Evolutionary conservation across 2,797 vertebrate species (phyloP).

Genomic region (Meda fulgida): DNA sequence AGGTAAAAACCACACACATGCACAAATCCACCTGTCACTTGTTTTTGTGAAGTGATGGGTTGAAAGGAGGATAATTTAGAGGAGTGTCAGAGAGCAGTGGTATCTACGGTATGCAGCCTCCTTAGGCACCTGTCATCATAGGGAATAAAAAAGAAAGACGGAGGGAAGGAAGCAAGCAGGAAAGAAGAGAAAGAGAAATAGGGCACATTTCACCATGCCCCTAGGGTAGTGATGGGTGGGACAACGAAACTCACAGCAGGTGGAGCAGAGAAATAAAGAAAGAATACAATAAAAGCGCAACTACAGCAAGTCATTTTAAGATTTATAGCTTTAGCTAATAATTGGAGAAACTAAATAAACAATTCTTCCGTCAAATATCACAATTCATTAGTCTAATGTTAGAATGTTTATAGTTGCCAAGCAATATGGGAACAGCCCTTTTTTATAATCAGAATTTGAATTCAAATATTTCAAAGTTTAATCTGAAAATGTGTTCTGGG

Average conservation of each 20-base stretch:
- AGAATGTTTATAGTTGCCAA: not conserved
- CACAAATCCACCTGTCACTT: conserved; percentile 46
- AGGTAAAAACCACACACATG: conserved; percentile 78
- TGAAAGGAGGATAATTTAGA: conserved; percentile 65
- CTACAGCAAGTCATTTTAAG: not conserved
- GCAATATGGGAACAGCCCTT: not conserved
- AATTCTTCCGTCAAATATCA: not conserved
- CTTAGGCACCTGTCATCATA: conserved; percentile 77
- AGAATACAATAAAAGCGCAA: not conserved
- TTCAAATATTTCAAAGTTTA: not conserved
- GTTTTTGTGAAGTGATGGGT: conserved; percentile 50
- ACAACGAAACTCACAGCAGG: conserved; percentile 61
- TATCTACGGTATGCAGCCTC: conserved; percentile 84
- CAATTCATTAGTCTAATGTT: not conserved
- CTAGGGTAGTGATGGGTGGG: conserved; percentile 60
- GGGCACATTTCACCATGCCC: conserved; percentile 53
- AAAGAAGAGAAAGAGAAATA: conserved; percentile 38
- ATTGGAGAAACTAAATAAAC: not conserved
- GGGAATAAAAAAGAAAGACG: conserved; percentile 48
- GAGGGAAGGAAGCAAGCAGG: conserved; percentile 21
- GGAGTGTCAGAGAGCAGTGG: conserved; percentile 73
- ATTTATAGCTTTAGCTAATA: not conserved
- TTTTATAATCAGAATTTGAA: not conserved
- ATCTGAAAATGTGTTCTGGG: not conserved
- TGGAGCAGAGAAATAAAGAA: conserved; percentile 46